Base-by-base conservation (phyloP, 1,140 invertebrate species). In the Artemia franciscana region DNA sequence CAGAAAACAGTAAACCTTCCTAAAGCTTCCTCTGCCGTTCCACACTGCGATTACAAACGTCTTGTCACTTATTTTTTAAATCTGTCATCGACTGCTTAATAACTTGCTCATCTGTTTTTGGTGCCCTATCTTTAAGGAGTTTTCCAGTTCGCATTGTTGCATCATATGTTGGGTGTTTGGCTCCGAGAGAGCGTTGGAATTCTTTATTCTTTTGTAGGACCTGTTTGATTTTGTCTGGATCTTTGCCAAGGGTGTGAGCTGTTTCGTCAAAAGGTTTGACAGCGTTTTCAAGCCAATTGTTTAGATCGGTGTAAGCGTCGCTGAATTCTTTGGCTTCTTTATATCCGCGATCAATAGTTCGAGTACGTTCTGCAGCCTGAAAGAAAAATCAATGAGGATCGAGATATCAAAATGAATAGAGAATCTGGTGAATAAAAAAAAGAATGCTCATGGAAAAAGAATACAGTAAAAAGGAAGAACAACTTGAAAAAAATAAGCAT, bases 281-380 rank as follows among this genome's bases (percentile, higher is more conserved):
- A 0, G 88, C 88, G 30, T 94, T 88, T 58, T 82, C 81, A 21
- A 98, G 75, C 89, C 94, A 98, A 64, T 70, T 72, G 57, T 74
- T 73, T 26, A 83, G 71, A 62, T 77, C 77, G 63, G 74, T 82
- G 86, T 87, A 92, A 18, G 84, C 79, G 69, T 96, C 91, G 69
- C 89, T 84, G 78, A 95, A 96, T 73, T 95, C 89, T 69, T 88
- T 83, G 0, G 92, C 91, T 73, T 97, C 93, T 72, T 96, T 96
- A 76, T 91, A 90, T 3, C 91, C 92, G 68, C 90, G 83, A 75
- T 98, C 93, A n/a, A 98, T 72, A 24, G 86, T 85, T 59, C 92
- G 77, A 3, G 92, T 95, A 66, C 94, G 78, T 72, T 97, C 92
- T 0, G 91, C 90, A n/a, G 89, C 88, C 23, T 59, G 24, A 24